Base-by-base conservation (phyloP, 2,113 vertebrate species). In the Leucoraja erinaceus region DNA sequence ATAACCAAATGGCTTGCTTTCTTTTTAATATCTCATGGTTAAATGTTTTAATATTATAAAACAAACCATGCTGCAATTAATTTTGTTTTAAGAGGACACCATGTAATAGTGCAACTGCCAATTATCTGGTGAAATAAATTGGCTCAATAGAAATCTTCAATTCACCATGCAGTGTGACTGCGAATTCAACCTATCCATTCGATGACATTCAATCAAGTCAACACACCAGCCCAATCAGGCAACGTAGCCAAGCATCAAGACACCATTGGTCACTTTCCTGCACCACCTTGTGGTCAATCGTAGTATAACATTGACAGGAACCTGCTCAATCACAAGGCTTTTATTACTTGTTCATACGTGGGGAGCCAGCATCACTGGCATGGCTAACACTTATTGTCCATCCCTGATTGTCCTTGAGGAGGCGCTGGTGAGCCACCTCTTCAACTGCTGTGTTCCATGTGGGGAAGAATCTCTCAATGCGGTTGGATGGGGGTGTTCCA, bases 261-360 rank as follows among this genome's bases (percentile, higher is more conserved):
- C 61, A 56, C 81, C 25, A 54, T 86, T 54, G 59, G 81, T 28
- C 81, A 86, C 56, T 86, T 61, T 86, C 59, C 83, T 88, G 59
- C 59, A 33, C 83, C 83, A 88, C 83, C 83, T 88, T 31, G 83
- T 88, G 83, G 83, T 16, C 14, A 16, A 88, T 63, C 31, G 9
- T 63, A 88, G 28, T 63, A 18, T 6, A 88, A 6, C 83, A 63
- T 31, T 66, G 59, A 6, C 81, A 86, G 81, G 5, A 22, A 86
- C 25, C 81, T 86, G 81, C 54, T 86, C 0, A 25, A 25, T n/a
- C 22, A 28, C 38, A 18, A 81, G 38, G 38, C 38, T 47, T 47
- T 47, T 47, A 68, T 68, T 68, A 68, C 66, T 68, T 11, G 14
- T 66, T 66, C 63, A 66, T 66, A 11, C 9, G 8, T 70, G 11